Base-by-base conservation (phyloP, 2,797 vertebrate genomes). In the Falco naumanni region DNA sequence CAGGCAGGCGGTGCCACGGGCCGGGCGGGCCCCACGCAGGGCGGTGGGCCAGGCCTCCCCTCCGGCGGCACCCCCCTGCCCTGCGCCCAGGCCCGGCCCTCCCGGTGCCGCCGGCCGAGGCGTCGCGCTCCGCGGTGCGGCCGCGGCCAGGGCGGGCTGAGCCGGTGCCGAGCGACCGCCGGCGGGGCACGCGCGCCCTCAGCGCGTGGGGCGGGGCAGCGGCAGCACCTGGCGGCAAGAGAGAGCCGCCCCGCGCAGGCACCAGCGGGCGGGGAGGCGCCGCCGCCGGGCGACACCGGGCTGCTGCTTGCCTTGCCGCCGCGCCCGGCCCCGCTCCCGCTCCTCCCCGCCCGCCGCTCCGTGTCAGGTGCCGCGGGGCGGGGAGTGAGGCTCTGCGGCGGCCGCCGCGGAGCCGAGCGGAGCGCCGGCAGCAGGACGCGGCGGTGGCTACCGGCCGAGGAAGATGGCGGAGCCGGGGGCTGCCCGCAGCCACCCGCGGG, bases 331-430 rank as follows among this genome's bases (percentile, higher is more conserved):
- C 50, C 22, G 31, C 16, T 21, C 56, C 74, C 70, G 75, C 83
- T 59, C 57, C 65, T 43, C 69, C 75, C 79, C 43, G 13, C 68
- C 68, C 17, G 39, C 66, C 15, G 39, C 37, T 37, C 70, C 20
- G 72, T 64, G 95, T 96, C 94, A 96, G 94, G 96, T 97, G 93
- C 64, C 45, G 91, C 34, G 79, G 87, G 63, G 43, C 41, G 25
- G 91, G 83, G 93, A 96, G 92, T 97, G 97, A 95, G 97, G 96
- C 92, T 97, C 97, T 97, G 97, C 96, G 48, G 92, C 71, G 51
- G 87, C 86, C 59, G 66, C 78, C 31, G 57, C 50, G 56, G 84
- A 71, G 72, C 72, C 41, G 16, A 57, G 87, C 66, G 34, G 16
- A 57, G 87, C 66, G 34, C 54, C 57, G 37, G 74, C 33, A 57